Base-by-base conservation (phyloP, 2,888 invertebrate genomes). In the Epinotia ramella region DNA sequence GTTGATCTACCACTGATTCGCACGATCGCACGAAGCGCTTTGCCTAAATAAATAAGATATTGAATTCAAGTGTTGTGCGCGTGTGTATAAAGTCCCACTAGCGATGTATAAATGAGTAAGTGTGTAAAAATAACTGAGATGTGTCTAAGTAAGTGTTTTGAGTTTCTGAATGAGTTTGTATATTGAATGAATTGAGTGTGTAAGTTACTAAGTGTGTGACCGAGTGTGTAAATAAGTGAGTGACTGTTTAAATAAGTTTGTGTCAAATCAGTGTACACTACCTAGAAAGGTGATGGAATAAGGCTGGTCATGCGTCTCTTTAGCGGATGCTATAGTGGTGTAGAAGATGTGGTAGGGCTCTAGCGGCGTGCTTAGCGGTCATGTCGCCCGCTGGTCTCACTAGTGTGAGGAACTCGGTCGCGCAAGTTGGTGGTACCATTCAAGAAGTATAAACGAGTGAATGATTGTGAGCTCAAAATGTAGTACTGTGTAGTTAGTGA, bases 261-360 rank as follows among this genome's bases (percentile, higher is more conserved):
- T 44, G 11, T n/a, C n/a, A n/a, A n/a, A 1, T 24, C 6, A 20
- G 18, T 7, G 6, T 1, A 40, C n/a, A 3, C 69, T 81, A 96
- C 96, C 96, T 87, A 95, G 95, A 81, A 97, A 96, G 0, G 97
- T 96, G 6, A 97, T 95, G 0, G 96, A 96, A 73, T 96, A 94
- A 0, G 95, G 92, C 78, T 97, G 97, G 1, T 84, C 82, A 77
- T 96, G 96, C 0, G 97, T 97, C 57, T 93, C 90, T 60, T 88
- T 94, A 0, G 95, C 95, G n/a, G 49, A 49, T 0, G 75, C 33
- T 13, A 75, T 75, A 2, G 75, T 65, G 12, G 75, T 75, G 13
- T 75, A 75, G 53, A 75, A 75, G 0, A 60, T 16, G 44, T 70
- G 33, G 18, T 75, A 66, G 75, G 12, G 33, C 53, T 44, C 70